Conservation (phyloP, 2,797 vertebrate genomes). For the Tangara arthus region DNA sequence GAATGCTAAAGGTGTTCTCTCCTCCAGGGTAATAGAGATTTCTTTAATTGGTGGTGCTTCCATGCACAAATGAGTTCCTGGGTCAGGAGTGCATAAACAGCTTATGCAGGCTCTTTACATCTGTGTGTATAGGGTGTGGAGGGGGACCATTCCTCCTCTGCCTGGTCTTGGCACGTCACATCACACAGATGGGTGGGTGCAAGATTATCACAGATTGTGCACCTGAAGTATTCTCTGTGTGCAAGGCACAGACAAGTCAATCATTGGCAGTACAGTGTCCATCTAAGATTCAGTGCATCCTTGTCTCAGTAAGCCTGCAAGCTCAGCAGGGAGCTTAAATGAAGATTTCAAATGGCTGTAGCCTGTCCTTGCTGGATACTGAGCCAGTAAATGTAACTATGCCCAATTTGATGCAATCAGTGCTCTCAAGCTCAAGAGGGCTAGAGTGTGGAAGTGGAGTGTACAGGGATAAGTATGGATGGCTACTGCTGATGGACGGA, state of each 20-base stretch:
- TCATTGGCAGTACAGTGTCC: background rate
- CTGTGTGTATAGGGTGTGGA: background rate
- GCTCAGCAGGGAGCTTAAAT: constrained; percentile 17
- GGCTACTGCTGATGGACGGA: background rate
- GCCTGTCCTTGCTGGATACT: background rate
- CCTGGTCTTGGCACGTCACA: background rate
- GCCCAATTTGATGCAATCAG: constrained; percentile 10
- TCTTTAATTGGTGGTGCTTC: background rate
- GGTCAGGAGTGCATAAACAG: background rate
- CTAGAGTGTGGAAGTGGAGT: background rate
- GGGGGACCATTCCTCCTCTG: background rate
- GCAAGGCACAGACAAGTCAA: background rate
- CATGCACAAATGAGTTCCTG: background rate
- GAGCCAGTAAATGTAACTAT: background rate
- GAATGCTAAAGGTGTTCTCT: background rate
- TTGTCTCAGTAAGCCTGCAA: background rate
- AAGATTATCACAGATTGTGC: background rate
- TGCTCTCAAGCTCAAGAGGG: background rate
- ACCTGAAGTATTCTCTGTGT: background rate
- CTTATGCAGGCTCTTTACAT: background rate
- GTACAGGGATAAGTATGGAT: background rate
- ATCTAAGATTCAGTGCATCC: background rate
- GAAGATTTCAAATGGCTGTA: background rate
- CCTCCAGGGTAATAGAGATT: background rate
- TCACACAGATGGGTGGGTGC: background rate